Evolutionary conservation across 2,797 vertebrate species (phyloP), one percentile per base, ranked within the genome.

Genomic region (Megalops cyprinoides): DNA sequence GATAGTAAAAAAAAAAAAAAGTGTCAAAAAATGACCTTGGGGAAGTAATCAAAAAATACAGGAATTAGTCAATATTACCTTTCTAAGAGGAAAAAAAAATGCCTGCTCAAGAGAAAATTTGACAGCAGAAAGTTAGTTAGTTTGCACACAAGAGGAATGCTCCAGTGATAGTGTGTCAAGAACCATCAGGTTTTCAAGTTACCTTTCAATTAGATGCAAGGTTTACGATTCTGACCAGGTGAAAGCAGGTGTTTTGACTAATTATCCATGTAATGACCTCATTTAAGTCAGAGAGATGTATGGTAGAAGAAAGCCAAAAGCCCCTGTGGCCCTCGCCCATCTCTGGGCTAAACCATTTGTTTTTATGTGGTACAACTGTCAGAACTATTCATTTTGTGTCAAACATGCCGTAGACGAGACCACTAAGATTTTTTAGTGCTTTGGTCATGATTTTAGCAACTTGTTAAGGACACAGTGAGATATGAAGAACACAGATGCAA

Each of bases 191-290:
- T 71, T 71, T 42, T 18, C 39, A 23, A 44, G n/a, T 67, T 71
- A 39, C 67, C 67, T 71, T 71, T 39, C 37, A 71, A 71, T 71
- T 71, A 44, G 18, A 71, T 42, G 7, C 37, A 42, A 71, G 18
- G 18, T 44, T 71, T 71, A 71, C 9, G 20, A 74, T 48, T 9
- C 10, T 28, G 28, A 74, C n/a, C 46, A 51, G 44, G 48, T 44
- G n/a, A 28, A 28, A 80, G 55, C 82, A 83, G 79, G 56, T 78
- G 75, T 56, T 77, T 78, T 48, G 34, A 28, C 34, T 77, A 80
- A 80, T 77, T 74, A 71, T 14, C 4, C 18, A 49, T 75, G 25
- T 37, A 74, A n/a, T 82, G 74, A 67, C 20, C 46, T 77, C 48
- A 76, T 46, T 79, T 49, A 37, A 62, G 49, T 34, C 56, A 48